Percentiles rank a stretch among this genome's conserved stretches.
Conservation (phyloP, 2,888 invertebrate genomes). For the Macrostomum cliftonense region DNA sequence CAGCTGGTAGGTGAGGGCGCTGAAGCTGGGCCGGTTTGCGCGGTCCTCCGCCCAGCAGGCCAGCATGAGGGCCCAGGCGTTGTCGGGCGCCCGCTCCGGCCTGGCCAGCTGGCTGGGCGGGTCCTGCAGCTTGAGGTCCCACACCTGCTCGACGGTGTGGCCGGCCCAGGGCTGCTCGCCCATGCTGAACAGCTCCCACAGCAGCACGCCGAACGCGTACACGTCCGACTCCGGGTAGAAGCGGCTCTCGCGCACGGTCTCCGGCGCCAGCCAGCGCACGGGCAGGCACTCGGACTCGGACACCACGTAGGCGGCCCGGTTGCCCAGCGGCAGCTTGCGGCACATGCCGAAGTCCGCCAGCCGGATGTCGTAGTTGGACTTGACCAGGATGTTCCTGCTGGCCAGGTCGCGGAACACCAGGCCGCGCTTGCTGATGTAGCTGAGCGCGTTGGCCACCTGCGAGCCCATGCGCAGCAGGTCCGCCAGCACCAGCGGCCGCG, state of each 20-base stretch:
- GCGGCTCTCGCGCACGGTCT: slow-evolving; percentile 83
- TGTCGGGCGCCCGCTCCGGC: slow-evolving; percentile 63
- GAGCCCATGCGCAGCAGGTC: slow-evolving; percentile 66
- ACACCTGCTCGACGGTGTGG: slow-evolving; percentile 83
- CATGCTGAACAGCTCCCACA: slow-evolving; percentile 92
- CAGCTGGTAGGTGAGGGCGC: slow-evolving; percentile 14
- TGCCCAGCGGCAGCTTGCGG: slow-evolving; percentile 56
- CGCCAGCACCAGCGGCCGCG: slow-evolving; percentile 45
- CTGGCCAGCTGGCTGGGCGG: slow-evolving; percentile 73
- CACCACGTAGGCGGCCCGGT: slow-evolving; percentile 79
- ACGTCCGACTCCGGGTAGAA: slow-evolving; percentile 88
- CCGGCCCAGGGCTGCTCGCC: slow-evolving; percentile 89
- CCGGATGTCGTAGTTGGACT: slow-evolving; percentile 78
- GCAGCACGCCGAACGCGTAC: slow-evolving; percentile 85
- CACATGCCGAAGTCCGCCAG: slow-evolving; percentile 90
- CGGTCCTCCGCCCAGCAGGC: slow-evolving; percentile 78
- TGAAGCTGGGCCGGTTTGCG: slow-evolving; percentile 61
- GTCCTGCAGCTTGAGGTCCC: slow-evolving; percentile 61
- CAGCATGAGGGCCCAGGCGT: slow-evolving; percentile 72
- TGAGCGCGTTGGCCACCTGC: slow-evolving; percentile 82
- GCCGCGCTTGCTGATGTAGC: slow-evolving; percentile 73
- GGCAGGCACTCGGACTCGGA: slow-evolving; percentile 54
- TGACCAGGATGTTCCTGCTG: slow-evolving; percentile 79
- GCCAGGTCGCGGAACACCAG: slow-evolving; percentile 89
- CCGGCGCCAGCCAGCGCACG: slow-evolving; percentile 90